A percentile compares a stretch with the other conserved stretches of the same genome.
Evolutionary conservation across 2,113 vertebrate species (phyloP).

Genomic region (Motacilla alba): DNA sequence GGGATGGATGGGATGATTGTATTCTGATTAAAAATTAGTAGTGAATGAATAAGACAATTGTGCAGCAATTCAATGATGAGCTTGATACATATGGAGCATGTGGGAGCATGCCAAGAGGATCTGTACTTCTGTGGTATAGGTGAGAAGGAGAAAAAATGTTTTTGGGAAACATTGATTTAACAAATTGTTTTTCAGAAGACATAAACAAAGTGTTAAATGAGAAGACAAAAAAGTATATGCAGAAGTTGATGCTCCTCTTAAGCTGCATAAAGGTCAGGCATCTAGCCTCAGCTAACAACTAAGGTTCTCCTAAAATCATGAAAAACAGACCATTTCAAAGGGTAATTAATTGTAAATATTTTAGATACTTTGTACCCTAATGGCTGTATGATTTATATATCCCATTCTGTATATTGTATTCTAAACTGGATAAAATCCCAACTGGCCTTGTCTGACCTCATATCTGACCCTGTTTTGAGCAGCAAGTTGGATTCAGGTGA

Average conservation of each 20-base stretch:
- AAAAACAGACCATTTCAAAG: neutral
- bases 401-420: neutral
- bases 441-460: neutral
- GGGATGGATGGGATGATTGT: neutral
- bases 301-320: neutral
- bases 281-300: neutral
- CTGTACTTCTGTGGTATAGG: neutral
- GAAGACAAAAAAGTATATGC: neutral
- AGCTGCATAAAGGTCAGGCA: neutral
- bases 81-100: neutral
- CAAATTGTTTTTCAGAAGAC: neutral
- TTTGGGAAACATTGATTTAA: neutral
- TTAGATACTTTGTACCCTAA: neutral
- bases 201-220: neutral
- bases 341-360: neutral
- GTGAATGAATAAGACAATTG: neutral
- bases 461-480: neutral
- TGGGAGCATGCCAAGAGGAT: neutral
- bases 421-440: neutral
- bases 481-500: neutral
- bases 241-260: neutral
- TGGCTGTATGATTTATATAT: neutral
- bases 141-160: neutral
- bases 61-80: neutral
- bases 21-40: neutral